Conservation (phyloP, 2,888 invertebrate genomes). For the Saturnia japonica region DNA sequence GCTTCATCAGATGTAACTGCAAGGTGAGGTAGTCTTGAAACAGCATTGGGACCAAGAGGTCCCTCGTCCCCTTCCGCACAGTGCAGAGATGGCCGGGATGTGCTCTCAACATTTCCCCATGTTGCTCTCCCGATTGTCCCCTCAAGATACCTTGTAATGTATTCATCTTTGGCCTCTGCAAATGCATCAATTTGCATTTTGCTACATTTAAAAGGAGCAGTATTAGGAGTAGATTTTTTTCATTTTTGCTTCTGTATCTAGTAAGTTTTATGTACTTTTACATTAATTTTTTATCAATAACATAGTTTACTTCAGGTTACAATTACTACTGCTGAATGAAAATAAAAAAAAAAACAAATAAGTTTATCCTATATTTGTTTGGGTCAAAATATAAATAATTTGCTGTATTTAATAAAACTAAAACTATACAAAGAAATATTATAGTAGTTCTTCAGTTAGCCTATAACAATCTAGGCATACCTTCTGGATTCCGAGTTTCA, state of each 20-base stretch:
- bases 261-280: background rate
- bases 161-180: constrained; percentile 95
- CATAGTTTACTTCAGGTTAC: background rate
- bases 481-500: constrained; percentile 93
- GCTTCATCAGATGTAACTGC: constrained; percentile 93
- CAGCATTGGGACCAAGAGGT: constrained; percentile 87
- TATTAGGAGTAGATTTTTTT: background rate
- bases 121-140: constrained; percentile 95
- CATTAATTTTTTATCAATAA: background rate
- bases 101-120: constrained; percentile 88
- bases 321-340: background rate
- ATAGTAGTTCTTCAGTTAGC: background rate
- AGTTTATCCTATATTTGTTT: background rate
- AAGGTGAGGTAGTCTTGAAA: constrained; percentile 87
- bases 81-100: constrained; percentile 87
- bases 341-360: background rate
- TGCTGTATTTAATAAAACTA: background rate
- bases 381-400: background rate
- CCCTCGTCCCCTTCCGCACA: constrained; percentile 89
- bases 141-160: constrained; percentile 92
- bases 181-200: constrained; percentile 27
- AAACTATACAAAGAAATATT: background rate
- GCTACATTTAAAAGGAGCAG: constrained; percentile 1
- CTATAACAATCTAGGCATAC: constrained; percentile 57
- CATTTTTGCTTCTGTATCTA: background rate